Percentiles rank a stretch among this genome's conserved stretches.
These are phyloP conservation scores for Danio kyathit DNA, from an alignment of 2,797 vertebrate genomes.

Conservation along the genomic window DNA sequence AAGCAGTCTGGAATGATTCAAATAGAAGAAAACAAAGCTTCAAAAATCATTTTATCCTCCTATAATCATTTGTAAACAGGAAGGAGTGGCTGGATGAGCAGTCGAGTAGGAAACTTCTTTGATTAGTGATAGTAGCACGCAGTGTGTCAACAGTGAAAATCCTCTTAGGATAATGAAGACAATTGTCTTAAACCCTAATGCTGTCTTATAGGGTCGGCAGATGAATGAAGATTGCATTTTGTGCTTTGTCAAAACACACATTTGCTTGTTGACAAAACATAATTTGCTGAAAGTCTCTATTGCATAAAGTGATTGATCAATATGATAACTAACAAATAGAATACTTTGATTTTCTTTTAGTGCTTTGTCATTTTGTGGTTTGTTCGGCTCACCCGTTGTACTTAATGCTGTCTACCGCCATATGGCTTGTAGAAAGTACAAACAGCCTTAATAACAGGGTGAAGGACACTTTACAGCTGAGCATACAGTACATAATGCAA, in stretches of 20 bases:
- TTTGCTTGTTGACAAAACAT: neutral
- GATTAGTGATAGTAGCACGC: conserved; percentile 30
- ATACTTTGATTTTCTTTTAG: neutral
- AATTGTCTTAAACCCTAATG: conserved; percentile 54
- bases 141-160: conserved; percentile 35
- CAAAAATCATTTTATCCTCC: neutral
- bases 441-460: conserved; percentile 14
- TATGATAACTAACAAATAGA: neutral
- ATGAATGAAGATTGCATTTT: neutral
- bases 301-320: neutral
- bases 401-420: conserved; percentile 6
- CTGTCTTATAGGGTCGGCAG: conserved; percentile 28
- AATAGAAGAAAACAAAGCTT: neutral
- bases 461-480: conserved; percentile 30
- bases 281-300: neutral
- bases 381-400: neutral
- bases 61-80: neutral
- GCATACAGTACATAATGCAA: conserved; percentile 5
- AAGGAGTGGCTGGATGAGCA: conserved; percentile 2
- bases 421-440: conserved; percentile 38
- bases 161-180: conserved; percentile 52
- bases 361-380: conserved; percentile 1
- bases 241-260: neutral
- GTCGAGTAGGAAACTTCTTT: conserved; percentile 41
- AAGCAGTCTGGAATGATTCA: neutral